phyloP scores from a whole-genome alignment of 2,113 vertebrate genomes.

The Myanophis thanlyinensis region DNA sequence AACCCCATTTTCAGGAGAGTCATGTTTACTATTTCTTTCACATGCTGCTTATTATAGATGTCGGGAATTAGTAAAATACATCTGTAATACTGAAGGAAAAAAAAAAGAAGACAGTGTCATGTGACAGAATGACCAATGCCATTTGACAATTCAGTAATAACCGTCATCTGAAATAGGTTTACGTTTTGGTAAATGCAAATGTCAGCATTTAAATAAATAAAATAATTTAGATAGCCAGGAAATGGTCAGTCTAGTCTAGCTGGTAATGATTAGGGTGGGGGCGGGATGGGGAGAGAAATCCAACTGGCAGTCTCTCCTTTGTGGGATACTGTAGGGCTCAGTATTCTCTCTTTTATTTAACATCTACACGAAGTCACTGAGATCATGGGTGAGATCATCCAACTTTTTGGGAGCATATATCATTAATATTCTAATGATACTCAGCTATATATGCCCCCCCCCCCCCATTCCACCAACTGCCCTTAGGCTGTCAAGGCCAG shows the following conservation, averaged over 20 bases:
- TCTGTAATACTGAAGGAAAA: constrained; percentile 86
- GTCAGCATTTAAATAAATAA: background rate
- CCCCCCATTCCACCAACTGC: background rate
- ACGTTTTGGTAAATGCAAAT: background rate
- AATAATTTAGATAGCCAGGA: background rate
- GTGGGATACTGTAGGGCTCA: background rate
- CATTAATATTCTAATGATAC: background rate
- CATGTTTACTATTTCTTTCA: constrained; percentile 95
- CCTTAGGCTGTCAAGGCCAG: background rate
- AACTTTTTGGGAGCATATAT: background rate
- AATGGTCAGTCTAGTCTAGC: background rate
- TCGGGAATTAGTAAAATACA: constrained; percentile 95
- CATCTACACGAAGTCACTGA: background rate
- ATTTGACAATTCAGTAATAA: background rate
- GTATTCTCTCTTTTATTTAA: background rate
- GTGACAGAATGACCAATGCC: background rate
- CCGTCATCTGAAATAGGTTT: background rate
- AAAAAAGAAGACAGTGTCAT: constrained; percentile 23
- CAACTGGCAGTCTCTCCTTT: background rate
- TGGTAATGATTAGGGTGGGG: background rate
- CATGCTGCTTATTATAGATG: constrained; percentile 93
- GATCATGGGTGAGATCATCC: background rate
- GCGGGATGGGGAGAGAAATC: background rate
- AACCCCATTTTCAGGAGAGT: constrained; percentile 94
- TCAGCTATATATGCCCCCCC: background rate